Conservation (phyloP, 2,797 vertebrate genomes). For the Sparidentex hasta region DNA sequence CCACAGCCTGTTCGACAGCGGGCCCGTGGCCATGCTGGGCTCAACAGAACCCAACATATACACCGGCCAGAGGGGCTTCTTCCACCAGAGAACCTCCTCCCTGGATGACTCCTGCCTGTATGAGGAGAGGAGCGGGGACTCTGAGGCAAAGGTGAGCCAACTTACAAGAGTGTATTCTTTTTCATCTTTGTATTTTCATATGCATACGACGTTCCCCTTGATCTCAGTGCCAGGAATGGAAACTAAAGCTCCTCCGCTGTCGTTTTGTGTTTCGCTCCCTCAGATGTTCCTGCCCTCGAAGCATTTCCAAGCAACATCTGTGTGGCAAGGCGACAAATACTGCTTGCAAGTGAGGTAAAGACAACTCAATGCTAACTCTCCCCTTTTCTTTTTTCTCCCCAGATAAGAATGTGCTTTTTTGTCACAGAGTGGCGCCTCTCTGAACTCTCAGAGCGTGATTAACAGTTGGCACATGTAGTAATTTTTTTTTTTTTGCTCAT, state of each 20-base stretch:
- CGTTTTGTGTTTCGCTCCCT: conserved; percentile 72
- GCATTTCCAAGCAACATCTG: conserved; percentile 76
- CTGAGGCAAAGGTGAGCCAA: conserved; percentile 83
- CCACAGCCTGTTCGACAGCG: conserved; percentile 73
- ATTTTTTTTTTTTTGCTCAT: conserved; percentile 26
- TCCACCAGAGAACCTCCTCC: conserved; percentile 69
- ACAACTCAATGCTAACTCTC: conserved; percentile 47
- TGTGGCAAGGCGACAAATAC: conserved; percentile 84
- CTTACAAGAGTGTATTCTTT: conserved; percentile 19
- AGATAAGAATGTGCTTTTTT: conserved; percentile 40
- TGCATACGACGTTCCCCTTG: conserved; percentile 69
- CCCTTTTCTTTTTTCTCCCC: conserved; percentile 16
- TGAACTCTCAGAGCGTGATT: conserved; percentile 40
- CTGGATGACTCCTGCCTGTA: conserved; percentile 75
- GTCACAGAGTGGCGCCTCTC: conserved; percentile 29
- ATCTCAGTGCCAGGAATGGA: conserved; percentile 76
- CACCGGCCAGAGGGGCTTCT: conserved; percentile 72
- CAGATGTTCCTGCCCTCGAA: conserved; percentile 85
- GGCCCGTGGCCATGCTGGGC: conserved; percentile 65
- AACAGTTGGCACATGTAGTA: conserved; percentile 47
- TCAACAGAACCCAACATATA: conserved; percentile 75
- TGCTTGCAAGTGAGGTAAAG: conserved; percentile 86
- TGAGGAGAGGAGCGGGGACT: conserved; percentile 75
- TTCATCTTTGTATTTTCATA: conserved; percentile 56
- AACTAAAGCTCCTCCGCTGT: conserved; percentile 71